Evolutionary conservation across 2,888 invertebrate genomes (phyloP).

Genomic region (Brassicogethes aeneus): DNA sequence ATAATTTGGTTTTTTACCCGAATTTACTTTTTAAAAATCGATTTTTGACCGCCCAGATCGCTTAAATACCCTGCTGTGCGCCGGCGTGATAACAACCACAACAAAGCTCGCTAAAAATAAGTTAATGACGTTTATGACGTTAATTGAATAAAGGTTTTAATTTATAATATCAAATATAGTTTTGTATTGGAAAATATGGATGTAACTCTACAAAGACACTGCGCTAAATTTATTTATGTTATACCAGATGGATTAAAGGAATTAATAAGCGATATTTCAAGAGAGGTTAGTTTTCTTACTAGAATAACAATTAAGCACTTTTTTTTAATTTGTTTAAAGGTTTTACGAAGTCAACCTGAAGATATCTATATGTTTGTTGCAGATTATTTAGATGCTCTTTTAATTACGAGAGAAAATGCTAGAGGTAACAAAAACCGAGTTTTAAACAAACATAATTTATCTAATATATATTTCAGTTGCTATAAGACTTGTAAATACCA

Average conservation of each 20-base stretch:
- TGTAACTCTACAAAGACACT: conserved; percentile 36
- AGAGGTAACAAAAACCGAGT: conserved; percentile 28
- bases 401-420: conserved; percentile 55
- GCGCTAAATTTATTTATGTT: conserved; percentile 42
- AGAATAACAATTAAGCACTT: conserved; percentile 60
- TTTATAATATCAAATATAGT: too few relatives aligned
- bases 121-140: too few relatives aligned
- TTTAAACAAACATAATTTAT: conserved; percentile 3
- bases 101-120: too few relatives aligned
- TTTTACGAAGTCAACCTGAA: conserved; percentile 57
- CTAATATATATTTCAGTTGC: conserved; percentile 26
- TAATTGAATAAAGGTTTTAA: too few relatives aligned
- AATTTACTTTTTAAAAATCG: too few relatives aligned
- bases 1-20: too few relatives aligned
- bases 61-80: too few relatives aligned
- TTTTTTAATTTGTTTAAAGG: conserved; percentile 61
- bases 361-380: conserved; percentile 58
- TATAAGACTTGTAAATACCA: conserved; percentile 32
- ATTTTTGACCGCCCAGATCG: too few relatives aligned
- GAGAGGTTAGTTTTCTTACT: conserved; percentile 55
- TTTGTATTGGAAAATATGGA: too few relatives aligned
- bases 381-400: conserved; percentile 56
- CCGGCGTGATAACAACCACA: too few relatives aligned
- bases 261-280: conserved; percentile 61
- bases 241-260: conserved; percentile 62